These are phyloP conservation scores for Lathronympha strigana DNA, from an alignment of 2,888 invertebrate species.

Conservation along the genomic window DNA sequence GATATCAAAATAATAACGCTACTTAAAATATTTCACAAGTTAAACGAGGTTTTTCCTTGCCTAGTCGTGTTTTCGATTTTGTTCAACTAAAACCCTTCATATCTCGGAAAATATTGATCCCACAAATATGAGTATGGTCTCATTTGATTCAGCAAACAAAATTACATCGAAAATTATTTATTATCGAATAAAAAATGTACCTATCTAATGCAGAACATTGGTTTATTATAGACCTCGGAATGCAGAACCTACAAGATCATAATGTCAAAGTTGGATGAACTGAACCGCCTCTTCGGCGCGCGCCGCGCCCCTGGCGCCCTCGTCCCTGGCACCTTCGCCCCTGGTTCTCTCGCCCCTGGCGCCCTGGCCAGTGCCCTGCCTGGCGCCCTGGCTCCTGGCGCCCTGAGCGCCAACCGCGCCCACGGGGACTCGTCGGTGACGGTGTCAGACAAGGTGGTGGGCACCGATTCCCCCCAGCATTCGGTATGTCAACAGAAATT, in stretches of 20 bases:
- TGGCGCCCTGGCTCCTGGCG: constrained; percentile 31
- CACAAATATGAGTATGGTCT: too few relatives aligned
- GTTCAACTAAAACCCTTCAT: too few relatives aligned
- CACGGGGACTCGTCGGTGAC: constrained; percentile 52
- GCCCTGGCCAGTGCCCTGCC: constrained; percentile 42
- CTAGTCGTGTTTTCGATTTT: too few relatives aligned
- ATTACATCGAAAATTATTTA: too few relatives aligned
- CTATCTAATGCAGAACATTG: too few relatives aligned
- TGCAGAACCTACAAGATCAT: constrained; percentile 77
- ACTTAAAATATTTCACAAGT: too few relatives aligned
- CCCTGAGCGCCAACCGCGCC: constrained; percentile 32
- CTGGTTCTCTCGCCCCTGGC: constrained; percentile 35
- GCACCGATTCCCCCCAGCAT: constrained; percentile 53
- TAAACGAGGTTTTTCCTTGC: too few relatives aligned
- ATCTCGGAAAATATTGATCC: too few relatives aligned
- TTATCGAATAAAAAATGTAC: too few relatives aligned
- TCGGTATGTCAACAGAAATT: neutral
- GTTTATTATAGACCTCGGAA: constrained; percentile 57
- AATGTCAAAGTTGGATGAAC: constrained; percentile 72
- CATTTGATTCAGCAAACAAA: too few relatives aligned
- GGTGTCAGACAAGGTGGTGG: constrained; percentile 65
- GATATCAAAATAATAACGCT: too few relatives aligned
- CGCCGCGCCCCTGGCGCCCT: constrained; percentile 45
- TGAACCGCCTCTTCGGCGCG: constrained; percentile 59
- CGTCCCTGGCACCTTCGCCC: constrained; percentile 33